phyloP scores from a whole-genome alignment of 2,888 invertebrate species.

The Andrena flavipes region DNA sequence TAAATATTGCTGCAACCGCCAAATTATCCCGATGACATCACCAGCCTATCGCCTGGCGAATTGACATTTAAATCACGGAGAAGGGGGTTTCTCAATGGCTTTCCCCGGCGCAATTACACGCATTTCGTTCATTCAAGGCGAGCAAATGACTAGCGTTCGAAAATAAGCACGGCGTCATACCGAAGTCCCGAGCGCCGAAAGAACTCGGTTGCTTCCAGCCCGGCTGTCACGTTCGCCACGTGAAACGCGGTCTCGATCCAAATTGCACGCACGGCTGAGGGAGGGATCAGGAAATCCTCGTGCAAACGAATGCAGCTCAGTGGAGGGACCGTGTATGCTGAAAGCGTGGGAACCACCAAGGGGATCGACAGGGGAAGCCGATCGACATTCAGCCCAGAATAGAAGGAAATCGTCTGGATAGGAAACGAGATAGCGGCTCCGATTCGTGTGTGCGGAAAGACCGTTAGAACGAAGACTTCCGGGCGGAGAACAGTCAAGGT shows the following conservation, averaged over 20 bases:
- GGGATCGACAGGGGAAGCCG: constrained; percentile 23
- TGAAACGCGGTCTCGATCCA: neutral
- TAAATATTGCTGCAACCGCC: too few relatives aligned
- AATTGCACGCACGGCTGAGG: neutral
- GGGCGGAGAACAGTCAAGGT: constrained; percentile 54
- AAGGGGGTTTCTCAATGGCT: neutral
- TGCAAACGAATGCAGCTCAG: neutral
- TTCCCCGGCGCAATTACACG: neutral
- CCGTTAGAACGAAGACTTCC: constrained; percentile 68
- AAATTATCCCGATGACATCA: too few relatives aligned
- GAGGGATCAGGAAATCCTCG: neutral
- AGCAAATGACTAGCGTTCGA: constrained; percentile 3
- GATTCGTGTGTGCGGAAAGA: constrained; percentile 57
- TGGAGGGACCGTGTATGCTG: neutral
- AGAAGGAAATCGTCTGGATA: constrained; percentile 48
- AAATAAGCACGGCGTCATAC: constrained; percentile 13
- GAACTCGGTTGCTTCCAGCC: neutral
- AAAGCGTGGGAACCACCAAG: constrained; percentile 33
- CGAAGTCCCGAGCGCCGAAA: neutral
- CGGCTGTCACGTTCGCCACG: neutral
- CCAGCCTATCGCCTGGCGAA: neutral
- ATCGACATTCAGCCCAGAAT: constrained; percentile 25
- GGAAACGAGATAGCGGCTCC: constrained; percentile 33
- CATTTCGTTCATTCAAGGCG: neutral
- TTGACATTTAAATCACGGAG: constrained; percentile 5